Evolutionary conservation across 2,113 vertebrate species (phyloP).

Genomic region (Microcebus lehilahytsara): DNA sequence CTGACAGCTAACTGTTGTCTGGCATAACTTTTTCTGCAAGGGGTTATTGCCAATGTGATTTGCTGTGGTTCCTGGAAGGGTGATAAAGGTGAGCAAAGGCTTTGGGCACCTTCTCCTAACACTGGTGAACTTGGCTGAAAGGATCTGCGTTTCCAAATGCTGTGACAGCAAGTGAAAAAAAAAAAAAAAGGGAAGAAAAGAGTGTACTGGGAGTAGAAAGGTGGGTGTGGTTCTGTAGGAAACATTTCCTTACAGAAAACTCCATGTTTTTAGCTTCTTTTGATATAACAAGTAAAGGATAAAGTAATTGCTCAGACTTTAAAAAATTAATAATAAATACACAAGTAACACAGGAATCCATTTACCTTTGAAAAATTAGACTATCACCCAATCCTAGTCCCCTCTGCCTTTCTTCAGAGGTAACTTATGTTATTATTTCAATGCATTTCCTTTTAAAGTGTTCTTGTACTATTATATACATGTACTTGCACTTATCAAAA

Average conservation of each 20-base stretch:
- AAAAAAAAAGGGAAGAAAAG: too few species aligned
- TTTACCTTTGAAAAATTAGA: slow-evolving; percentile 7
- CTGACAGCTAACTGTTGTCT: neutral
- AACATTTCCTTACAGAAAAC: neutral
- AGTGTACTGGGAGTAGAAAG: neutral
- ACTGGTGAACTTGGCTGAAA: neutral
- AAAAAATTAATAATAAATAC: neutral
- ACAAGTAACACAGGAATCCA: neutral
- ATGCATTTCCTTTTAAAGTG: neutral
- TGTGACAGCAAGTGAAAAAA: too few species aligned
- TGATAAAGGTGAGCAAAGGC: neutral
- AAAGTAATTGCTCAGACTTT: neutral
- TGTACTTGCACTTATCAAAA: neutral
- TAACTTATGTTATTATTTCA: neutral
- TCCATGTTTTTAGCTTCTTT: neutral
- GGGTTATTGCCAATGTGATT: neutral
- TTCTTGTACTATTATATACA: neutral
- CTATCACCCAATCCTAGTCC: neutral
- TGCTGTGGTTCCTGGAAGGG: neutral
- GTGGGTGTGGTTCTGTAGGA: neutral
- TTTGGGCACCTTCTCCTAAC: neutral
- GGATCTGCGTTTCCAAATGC: neutral
- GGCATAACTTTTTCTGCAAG: neutral
- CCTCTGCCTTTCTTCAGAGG: neutral
- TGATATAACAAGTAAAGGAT: neutral